phyloP scores from a whole-genome alignment of 2,113 vertebrate genomes.

The Sardina pilchardus region DNA sequence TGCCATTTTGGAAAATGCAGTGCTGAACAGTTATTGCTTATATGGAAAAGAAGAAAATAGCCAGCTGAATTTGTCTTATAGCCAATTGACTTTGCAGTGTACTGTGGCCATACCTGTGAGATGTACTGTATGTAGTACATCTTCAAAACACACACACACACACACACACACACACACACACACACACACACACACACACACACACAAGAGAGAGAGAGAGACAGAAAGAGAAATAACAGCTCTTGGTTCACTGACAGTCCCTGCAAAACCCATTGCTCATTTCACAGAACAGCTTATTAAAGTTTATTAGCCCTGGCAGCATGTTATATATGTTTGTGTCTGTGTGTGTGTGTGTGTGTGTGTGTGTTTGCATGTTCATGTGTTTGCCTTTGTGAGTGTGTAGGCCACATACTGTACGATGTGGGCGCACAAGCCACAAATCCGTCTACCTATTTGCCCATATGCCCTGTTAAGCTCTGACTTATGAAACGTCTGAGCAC shows the following conservation, averaged over 20 bases:
- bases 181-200: not conserved
- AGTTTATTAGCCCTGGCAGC: slow-evolving; percentile 23
- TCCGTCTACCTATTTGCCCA: not conserved
- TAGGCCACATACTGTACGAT: not conserved
- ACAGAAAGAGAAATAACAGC: not conserved
- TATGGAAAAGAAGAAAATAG: no score
- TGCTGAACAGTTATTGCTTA: no score
- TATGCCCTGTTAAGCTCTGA: not conserved
- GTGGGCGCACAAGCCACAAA: not conserved
- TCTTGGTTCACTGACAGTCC: slow-evolving; percentile 3
- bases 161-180: not conserved
- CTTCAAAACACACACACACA: not conserved
- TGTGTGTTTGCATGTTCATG: not conserved
- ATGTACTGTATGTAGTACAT: no score
- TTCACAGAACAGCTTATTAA: slow-evolving; percentile 36
- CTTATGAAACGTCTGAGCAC: not conserved
- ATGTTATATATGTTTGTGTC: not conserved
- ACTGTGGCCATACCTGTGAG: not conserved
- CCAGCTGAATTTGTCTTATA: not conserved
- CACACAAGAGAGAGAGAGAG: not conserved
- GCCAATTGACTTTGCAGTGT: not conserved
- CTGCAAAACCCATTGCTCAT: slow-evolving; percentile 6
- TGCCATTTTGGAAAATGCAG: not conserved
- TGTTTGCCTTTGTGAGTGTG: not conserved
- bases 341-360: not conserved